Evolutionary conservation across 2,888 invertebrate species (phyloP), one percentile per base, ranked within the genome.

Genomic region (Rhimphoctona megacephalus): DNA sequence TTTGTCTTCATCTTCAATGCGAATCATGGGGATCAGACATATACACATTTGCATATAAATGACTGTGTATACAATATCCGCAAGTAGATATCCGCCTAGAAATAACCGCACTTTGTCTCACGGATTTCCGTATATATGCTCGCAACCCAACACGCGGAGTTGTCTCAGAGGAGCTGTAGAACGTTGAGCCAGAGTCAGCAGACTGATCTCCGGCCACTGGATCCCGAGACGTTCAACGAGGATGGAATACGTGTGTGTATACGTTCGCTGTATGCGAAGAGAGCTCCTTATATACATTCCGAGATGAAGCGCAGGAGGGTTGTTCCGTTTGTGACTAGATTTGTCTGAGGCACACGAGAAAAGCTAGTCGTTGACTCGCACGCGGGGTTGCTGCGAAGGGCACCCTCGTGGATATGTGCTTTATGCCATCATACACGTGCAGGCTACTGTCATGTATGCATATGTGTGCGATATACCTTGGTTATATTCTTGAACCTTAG

Each of bases 351-450:
- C 77, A 83, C 73, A 74, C 77, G 76, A 79, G 67, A 39, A 72
- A 73, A 83, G 81, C 61, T 81, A 73, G 61, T 74, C 86, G 88
- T 82, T 57, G 73, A 77, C 66, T 81, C 76, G 83, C 76, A 39
- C 85, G 61, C 69, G 76, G 54, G 77, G 52, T 76, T 52, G 81
- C 73, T 70, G 79, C 66, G 81, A 80, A 87, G 72, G 78, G 70
- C 86, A 88, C 80, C 86, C 85, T 69, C 81, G 81, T 69, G 79
- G 84, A 66, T 88, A 89, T 88, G 91, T 91, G 92, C 92, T 92
- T 91, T 93, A 67, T 81, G 83, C 73, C 43, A 22, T 66, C 30
- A 81, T 79, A 70, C 79, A 81, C 81, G 78, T 79, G 76, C 19
- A 61, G 84, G 30, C 82, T 79, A 69, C 57, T 46, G 57, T 69